These are phyloP conservation scores for Drosophila nasuta DNA, from an alignment of 1,140 invertebrate genomes.

Conservation along the genomic window DNA sequence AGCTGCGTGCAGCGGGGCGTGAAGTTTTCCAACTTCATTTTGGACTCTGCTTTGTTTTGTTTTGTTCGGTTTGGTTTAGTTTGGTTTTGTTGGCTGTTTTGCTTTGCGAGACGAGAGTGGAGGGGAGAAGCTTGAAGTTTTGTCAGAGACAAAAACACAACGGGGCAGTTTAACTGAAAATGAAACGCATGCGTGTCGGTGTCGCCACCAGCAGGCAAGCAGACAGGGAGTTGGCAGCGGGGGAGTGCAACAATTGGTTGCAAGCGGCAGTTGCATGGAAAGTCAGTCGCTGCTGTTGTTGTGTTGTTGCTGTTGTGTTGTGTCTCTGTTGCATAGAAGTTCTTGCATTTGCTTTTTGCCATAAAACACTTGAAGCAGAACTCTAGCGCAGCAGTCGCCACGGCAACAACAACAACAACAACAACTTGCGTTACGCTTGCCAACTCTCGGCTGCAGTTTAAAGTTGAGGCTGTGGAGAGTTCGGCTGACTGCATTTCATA, in stretches of 20 bases:
- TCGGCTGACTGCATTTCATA: conserved; percentile 50
- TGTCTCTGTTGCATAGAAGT: conserved; percentile 46
- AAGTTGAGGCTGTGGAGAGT: conserved; percentile 54
- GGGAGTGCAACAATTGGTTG: conserved; percentile 69
- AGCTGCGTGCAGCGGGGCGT: conserved; percentile 62
- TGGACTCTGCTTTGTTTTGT: conserved; percentile 69
- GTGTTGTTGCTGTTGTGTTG: conserved; percentile 29
- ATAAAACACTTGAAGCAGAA: conserved; percentile 78
- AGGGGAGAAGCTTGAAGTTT: conserved; percentile 25
- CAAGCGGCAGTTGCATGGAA: conserved; percentile 28
- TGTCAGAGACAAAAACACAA: conserved; percentile 41
- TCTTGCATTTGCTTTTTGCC: conserved; percentile 45
- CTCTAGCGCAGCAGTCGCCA: conserved; percentile 54
- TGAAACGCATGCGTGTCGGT: conserved; percentile 75
- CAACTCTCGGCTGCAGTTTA: conserved; percentile 54
- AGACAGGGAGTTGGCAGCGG: conserved; percentile 6
- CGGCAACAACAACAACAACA: conserved; percentile 61
- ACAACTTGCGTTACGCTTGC: conserved; percentile 61
- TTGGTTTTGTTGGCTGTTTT: conserved; percentile 8
- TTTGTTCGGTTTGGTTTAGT: conserved; percentile 38
- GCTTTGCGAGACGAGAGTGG: no score
- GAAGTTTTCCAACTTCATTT: conserved; percentile 77
- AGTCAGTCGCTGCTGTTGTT: conserved; percentile 52
- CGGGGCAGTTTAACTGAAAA: conserved; percentile 46
- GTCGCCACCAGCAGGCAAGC: conserved; percentile 67